Conservation (phyloP, 1,140 invertebrate genomes). For the Formica exsecta region DNA sequence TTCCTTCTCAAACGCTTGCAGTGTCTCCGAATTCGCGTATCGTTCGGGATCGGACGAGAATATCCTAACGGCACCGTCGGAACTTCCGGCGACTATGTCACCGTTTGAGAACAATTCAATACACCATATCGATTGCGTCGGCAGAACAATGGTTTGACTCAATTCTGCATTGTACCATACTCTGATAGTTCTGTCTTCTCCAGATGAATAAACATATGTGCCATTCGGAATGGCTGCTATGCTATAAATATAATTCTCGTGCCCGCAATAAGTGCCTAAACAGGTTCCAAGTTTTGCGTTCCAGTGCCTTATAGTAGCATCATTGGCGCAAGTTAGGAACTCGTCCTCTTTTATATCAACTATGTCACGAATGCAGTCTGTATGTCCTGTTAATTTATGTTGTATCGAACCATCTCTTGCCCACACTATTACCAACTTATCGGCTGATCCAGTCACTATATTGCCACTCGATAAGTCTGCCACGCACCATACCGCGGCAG, state of each 20-base stretch:
- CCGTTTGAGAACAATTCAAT: conserved; percentile 93
- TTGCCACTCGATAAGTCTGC: conserved; percentile 88
- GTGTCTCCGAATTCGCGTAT: conserved; percentile 88
- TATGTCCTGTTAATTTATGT: conserved; percentile 90
- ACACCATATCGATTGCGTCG: conserved; percentile 96
- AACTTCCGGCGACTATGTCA: conserved; percentile 96
- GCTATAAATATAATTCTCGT: conserved; percentile 93
- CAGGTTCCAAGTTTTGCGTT: conserved; percentile 91
- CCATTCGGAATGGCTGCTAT: conserved; percentile 79
- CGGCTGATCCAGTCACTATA: conserved; percentile 95
- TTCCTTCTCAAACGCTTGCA: conserved; percentile 91
- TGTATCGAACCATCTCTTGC: conserved; percentile 87
- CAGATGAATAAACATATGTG: conserved; percentile 89
- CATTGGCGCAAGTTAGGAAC: conserved; percentile 96
- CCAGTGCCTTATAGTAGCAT: conserved; percentile 95
- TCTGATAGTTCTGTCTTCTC: conserved; percentile 95
- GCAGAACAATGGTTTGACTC: conserved; percentile 92
- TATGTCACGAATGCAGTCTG: conserved; percentile 95
- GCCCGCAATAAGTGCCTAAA: conserved; percentile 92
- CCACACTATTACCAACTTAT: conserved; percentile 96
- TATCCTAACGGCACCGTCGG: conserved; percentile 94
- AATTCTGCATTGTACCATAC: conserved; percentile 92
- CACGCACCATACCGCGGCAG: conserved; percentile 96
- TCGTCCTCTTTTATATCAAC: conserved; percentile 89
- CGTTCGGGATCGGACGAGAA: conserved; percentile 91